These are phyloP conservation scores for Empidonax alnorum DNA, from an alignment of 2,113 vertebrate genomes.

Conservation along the genomic window DNA sequence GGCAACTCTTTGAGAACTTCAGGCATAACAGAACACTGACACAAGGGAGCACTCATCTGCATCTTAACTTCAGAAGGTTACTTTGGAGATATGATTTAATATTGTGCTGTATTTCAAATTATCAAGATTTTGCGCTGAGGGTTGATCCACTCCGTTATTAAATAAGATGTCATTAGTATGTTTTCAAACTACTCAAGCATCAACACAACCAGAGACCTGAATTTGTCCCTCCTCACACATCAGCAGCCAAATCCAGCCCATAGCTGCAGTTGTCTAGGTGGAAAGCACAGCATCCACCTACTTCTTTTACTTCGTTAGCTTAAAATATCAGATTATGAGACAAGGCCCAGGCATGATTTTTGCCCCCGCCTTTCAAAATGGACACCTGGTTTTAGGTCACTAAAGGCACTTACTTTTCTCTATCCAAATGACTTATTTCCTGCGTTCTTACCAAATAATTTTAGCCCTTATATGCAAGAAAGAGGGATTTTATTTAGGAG, in stretches of 20 bases:
- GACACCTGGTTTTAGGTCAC: not conserved
- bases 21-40: not conserved
- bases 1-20: not conserved
- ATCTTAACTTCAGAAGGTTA: not conserved
- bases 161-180: not conserved
- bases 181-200: not conserved
- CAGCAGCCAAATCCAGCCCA: not conserved
- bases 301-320: not conserved
- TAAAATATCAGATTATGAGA: not conserved
- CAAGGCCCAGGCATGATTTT: not conserved
- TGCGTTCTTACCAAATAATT: not conserved
- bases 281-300: not conserved
- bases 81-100: not conserved
- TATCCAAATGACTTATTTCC: not conserved
- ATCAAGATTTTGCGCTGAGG: not conserved
- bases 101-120: not conserved
- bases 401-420: not conserved
- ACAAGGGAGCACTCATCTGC: not conserved
- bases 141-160: not conserved
- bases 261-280: not conserved
- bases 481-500: not conserved
- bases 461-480: not conserved
- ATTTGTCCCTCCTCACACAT: not conserved
- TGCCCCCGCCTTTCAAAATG: not conserved
- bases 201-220: not conserved